Evolutionary conservation across 35 echinoderm and acorn worm species (phyloP), one percentile per base, ranked within the genome.

Genomic region (Apostichopus parvimensis): DNA sequence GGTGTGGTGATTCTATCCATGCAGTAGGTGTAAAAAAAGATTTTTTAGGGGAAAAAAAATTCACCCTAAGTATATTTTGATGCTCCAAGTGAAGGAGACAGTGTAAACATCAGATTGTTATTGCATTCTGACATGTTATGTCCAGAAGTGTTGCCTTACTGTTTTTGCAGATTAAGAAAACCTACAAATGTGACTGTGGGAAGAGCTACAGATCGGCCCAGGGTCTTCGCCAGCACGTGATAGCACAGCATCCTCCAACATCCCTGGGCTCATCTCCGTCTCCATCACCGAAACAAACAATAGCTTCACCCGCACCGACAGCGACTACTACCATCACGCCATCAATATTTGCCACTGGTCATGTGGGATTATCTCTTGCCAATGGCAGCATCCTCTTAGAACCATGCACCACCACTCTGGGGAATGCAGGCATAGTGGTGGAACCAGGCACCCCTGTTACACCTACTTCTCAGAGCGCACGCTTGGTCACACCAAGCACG

Each of bases 171-270:
- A 80, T 99, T 62, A 95, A 94, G 83, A 99, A 99, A 77, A 94
- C 81, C 5, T 99, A 94, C 93, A 99, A 99, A 64, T 99, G 97
- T 91, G 83, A 91, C 14, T 96, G 95, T 53, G 97, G 95, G 6
- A 99, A 99, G 78, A 99, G 97, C 90, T 99, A 99, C 88, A 93
- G 95, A 57, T 92, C 93, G 7, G 71, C 93, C 15, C 97, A 99
- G 64, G 97, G 97, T 28, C 95, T 99, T 6, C 93, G 97, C 14
- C 95, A 96, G 62, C 97, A 99, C 56, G 76, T 94, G 73, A 94
- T 91, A 72, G 87, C 89, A 79, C 94, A 93, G 57, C 95, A 96
- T 53, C 93, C 95, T 6, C 93, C 95, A 3, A 90, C 91, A 53
- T 28, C 87, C 14, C 83, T 94, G 6, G 68, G 94, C n/a, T 87